Evolutionary conservation across 2,113 vertebrate species (phyloP).

Genomic region (Electrona antarctica): DNA sequence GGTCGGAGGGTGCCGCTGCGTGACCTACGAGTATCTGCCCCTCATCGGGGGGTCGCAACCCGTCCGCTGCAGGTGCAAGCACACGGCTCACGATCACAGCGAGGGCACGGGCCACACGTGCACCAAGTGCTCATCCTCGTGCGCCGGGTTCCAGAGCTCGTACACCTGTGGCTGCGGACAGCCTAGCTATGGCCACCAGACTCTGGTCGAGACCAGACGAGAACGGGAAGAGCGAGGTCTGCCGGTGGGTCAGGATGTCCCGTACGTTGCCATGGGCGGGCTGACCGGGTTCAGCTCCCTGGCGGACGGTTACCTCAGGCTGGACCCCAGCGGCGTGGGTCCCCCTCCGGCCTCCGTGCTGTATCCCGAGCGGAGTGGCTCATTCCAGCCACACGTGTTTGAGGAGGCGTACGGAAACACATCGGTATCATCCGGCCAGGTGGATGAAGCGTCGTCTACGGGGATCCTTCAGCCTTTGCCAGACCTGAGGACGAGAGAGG

Average conservation of each 20-base stretch:
- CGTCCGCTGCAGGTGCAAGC: slow-evolving; percentile 84
- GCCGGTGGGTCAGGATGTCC: slow-evolving; percentile 80
- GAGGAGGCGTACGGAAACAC: slow-evolving; percentile 65
- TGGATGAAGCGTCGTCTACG: too few relatives aligned
- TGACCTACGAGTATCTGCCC: slow-evolving; percentile 76
- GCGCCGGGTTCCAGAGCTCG: slow-evolving; percentile 81
- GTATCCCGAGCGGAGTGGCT: slow-evolving; percentile 52
- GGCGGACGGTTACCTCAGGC: slow-evolving; percentile 83
- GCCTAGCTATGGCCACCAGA: slow-evolving; percentile 80
- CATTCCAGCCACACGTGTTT: slow-evolving; percentile 71
- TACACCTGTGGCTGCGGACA: slow-evolving; percentile 85
- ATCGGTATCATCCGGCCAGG: not conserved
- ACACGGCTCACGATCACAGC: slow-evolving; percentile 80
- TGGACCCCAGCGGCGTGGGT: slow-evolving; percentile 82
- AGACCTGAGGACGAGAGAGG: slow-evolving; percentile 57
- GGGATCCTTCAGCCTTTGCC: slow-evolving; percentile 39
- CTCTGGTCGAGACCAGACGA: slow-evolving; percentile 79
- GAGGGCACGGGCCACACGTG: slow-evolving; percentile 66
- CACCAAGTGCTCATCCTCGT: slow-evolving; percentile 77
- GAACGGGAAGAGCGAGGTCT: slow-evolving; percentile 81
- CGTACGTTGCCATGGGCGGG: slow-evolving; percentile 85
- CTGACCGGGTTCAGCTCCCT: slow-evolving; percentile 86
- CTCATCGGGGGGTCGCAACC: slow-evolving; percentile 78
- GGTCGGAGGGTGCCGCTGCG: slow-evolving; percentile 73
- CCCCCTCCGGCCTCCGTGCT: slow-evolving; percentile 65